Base-by-base conservation (phyloP, 2,797 vertebrate species). In the Lutjanus campechanus region DNA sequence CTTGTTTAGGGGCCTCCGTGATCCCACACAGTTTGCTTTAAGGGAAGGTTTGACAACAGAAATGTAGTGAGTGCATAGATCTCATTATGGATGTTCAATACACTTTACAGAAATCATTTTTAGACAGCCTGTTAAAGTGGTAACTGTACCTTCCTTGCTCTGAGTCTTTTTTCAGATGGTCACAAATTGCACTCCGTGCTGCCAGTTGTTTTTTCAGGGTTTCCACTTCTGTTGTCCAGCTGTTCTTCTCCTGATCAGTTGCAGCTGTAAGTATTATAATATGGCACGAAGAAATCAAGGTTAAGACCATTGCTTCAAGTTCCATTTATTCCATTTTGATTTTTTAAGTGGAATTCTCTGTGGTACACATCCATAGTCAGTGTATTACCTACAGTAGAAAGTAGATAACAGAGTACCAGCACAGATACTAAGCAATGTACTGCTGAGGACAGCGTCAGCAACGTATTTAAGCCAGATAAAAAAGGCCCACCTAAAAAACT, bases 101-200 rank as follows among this genome's bases (percentile, higher is more conserved):
- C 17, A 46, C 13, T 64, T 19, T 69, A n/a, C 12, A 49, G 6
- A 66, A 36, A 4, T 9, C 4, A 5, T 36, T 0, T 55, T 56
- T n/a, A 1, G 9, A 5, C 17, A 40, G 22, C 56, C 3, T 2
- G 36, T 11, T 22, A 9, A 60, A 67, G 13, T 16, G 6, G 19
- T 17, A 40, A 55, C 3, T 62, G 6, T 90, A 96, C 95, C 65
- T 91, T 53, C 13, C 85, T 13, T 20, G 16, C 0, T 9, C 0
- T 0, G 77, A 41, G 2, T 13, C 72, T 19, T 16, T 44, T 76
- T 92, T 84, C 64, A 96, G 25, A 76, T 88, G 92, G 29, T 72
- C 22, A 59, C 96, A 96, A 7, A 91, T 22, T 68, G 64, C 19
- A 56, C 95, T 96, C 11, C 0, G 47, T 40, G 53, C 29, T 11